These are phyloP conservation scores for Anneissia japonica DNA, from an alignment of 35 echinoderm and acorn worm species.

Conservation along the genomic window DNA sequence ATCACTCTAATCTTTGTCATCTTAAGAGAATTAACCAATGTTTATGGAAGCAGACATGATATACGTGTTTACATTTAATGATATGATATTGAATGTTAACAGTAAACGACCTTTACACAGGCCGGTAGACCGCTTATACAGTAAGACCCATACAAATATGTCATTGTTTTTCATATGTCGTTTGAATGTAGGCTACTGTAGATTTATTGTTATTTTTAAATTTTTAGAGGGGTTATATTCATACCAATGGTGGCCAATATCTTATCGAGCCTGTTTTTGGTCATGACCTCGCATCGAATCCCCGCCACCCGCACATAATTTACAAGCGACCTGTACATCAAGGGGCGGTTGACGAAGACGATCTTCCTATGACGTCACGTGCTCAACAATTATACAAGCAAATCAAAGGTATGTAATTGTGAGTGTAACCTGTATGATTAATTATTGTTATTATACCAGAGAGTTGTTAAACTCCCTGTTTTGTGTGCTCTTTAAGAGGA, in stretches of 20 bases:
- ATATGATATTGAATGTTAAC: background rate
- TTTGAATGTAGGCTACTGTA: too few species aligned
- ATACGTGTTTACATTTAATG: background rate
- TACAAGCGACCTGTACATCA: slow-evolving; percentile 42
- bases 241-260: slow-evolving; percentile 31
- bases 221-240: slow-evolving; percentile 61
- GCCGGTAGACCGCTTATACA: too few species aligned
- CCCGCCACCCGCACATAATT: slow-evolving; percentile 39
- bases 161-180: too few species aligned
- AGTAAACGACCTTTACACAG: background rate
- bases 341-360: background rate
- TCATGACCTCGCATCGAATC: background rate
- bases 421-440: too few species aligned
- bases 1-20: background rate
- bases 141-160: too few species aligned
- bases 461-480: too few species aligned
- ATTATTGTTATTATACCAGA: too few species aligned
- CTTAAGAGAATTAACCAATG: background rate
- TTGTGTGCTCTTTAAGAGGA: too few species aligned
- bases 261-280: slow-evolving; percentile 65
- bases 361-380: background rate
- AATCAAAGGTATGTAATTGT: background rate
- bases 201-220: too few species aligned
- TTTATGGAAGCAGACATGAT: background rate
- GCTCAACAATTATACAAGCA: background rate